A percentile compares a stretch with the other conserved stretches of the same genome.
Evolutionary conservation across 2,113 vertebrate species (phyloP).

Genomic region (Podarcis muralis): DNA sequence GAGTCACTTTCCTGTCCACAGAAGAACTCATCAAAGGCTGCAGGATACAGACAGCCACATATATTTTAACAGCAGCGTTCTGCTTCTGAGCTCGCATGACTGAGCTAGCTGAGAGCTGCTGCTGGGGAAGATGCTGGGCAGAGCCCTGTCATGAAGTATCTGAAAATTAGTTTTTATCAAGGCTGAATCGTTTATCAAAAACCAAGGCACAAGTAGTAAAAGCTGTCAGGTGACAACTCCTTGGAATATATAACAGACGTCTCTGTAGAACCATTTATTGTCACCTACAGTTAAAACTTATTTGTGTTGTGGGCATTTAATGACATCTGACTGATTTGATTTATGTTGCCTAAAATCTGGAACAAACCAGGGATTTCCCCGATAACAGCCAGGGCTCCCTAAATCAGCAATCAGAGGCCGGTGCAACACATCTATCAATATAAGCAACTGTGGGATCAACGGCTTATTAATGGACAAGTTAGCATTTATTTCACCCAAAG

Average conservation of each 20-base stretch:
- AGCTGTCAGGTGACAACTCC: constrained; percentile 12
- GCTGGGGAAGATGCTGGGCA: background rate
- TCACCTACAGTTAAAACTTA: constrained; percentile 17
- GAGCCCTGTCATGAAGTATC: background rate
- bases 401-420: constrained; percentile 33
- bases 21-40: background rate
- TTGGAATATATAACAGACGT: background rate
- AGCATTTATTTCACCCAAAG: constrained; percentile 29
- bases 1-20: background rate
- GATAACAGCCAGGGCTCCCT: constrained; percentile 31
- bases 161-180: constrained; percentile 40
- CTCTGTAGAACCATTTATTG: constrained; percentile 31
- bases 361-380: constrained; percentile 26
- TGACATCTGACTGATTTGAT: constrained; percentile 32
- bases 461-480: constrained; percentile 45
- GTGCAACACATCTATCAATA: constrained; percentile 38
- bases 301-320: constrained; percentile 14
- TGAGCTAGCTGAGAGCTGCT: background rate
- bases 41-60: background rate
- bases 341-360: constrained; percentile 21
- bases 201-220: constrained; percentile 12
- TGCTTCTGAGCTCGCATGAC: background rate
- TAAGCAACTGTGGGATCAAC: constrained; percentile 44
- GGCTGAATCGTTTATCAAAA: constrained; percentile 29
- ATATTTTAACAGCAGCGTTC: background rate